These are phyloP conservation scores for Caenorhabditis brenneri DNA, from an alignment of 1,140 invertebrate genomes.

Conservation along the genomic window DNA sequence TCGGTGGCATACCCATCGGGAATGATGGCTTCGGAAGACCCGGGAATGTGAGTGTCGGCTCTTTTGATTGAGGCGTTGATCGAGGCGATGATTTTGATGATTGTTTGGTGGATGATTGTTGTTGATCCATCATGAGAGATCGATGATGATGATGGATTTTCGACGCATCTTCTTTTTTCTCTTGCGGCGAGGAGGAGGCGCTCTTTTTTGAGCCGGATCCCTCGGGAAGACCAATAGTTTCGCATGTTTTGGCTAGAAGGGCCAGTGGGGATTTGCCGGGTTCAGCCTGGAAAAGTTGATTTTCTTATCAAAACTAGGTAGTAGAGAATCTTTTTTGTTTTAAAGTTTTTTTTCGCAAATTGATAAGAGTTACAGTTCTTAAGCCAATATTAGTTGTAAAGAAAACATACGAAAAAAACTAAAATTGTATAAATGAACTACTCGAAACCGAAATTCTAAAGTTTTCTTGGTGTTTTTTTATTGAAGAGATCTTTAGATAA, in stretches of 20 bases:
- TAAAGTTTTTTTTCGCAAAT: too few relatives aligned
- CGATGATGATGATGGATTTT: too few relatives aligned
- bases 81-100: slow-evolving; percentile 30
- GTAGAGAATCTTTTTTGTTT: too few relatives aligned
- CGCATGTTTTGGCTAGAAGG: slow-evolving; percentile 93
- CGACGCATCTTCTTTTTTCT: slow-evolving; percentile 49
- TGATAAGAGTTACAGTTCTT: too few relatives aligned
- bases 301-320: too few relatives aligned
- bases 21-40: slow-evolving; percentile 43
- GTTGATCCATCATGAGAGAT: neutral
- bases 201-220: slow-evolving; percentile 34
- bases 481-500: too few relatives aligned
- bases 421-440: too few relatives aligned
- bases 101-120: too few relatives aligned
- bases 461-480: too few relatives aligned
- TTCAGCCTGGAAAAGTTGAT: slow-evolving; percentile 82
- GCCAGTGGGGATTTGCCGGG: slow-evolving; percentile 96
- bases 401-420: too few relatives aligned
- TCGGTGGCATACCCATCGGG: slow-evolving; percentile 42
- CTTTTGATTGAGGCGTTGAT: slow-evolving; percentile 43
- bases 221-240: slow-evolving; percentile 82
- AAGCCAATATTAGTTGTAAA: too few relatives aligned
- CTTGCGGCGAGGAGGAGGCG: slow-evolving; percentile 22
- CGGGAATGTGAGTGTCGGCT: slow-evolving; percentile 46
- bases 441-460: too few relatives aligned